Evolutionary conservation across 1,140 invertebrate genomes (phyloP), one percentile per base, ranked within the genome.

Genomic region (Drosophila setifemur): DNA sequence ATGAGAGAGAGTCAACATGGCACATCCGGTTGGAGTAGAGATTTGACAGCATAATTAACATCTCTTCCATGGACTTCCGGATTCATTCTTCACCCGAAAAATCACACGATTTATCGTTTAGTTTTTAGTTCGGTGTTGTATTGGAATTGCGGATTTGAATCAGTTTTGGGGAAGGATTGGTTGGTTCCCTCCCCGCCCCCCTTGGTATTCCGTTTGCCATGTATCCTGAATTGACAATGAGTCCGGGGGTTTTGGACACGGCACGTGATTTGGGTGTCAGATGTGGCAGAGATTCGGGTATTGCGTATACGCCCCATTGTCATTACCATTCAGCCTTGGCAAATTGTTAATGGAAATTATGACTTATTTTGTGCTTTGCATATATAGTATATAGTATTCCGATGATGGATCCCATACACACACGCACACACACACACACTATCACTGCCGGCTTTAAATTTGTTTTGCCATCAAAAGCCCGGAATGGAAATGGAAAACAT

Each of bases 271-370:
- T 48, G 69, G 28, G 28, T 72, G 47, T 25, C 42, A 52, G 23
- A 61, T 52, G 33, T 2, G 8, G n/a, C n/a, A n/a, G n/a, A n/a
- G n/a, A n/a, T n/a, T n/a, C n/a, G n/a, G n/a, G n/a, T n/a, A n/a
- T n/a, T n/a, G n/a, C n/a, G n/a, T n/a, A n/a, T n/a, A n/a, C n/a
- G n/a, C n/a, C 29, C 12, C 14, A 11, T 23, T 40, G 16, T 18
- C 33, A 37, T 21, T n/a, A 8, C 16, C 28, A 21, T 4, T 23
- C 40, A 3, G 16, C 2, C 16, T 16, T 18, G 60, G 25, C 25
- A 54, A 72, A 71, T 71, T 72, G 69, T 72, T 72, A 71, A 64
- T 53, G 55, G 47, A 72, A 72, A 72, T 72, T 72, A 71, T 54
- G 47, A 72, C 42, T 47, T 71, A 60, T 72, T 63, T 61, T 55